These are phyloP conservation scores for Brachionus sp. DNA, from an alignment of 1,140 invertebrate species.

Conservation along the genomic window DNA sequence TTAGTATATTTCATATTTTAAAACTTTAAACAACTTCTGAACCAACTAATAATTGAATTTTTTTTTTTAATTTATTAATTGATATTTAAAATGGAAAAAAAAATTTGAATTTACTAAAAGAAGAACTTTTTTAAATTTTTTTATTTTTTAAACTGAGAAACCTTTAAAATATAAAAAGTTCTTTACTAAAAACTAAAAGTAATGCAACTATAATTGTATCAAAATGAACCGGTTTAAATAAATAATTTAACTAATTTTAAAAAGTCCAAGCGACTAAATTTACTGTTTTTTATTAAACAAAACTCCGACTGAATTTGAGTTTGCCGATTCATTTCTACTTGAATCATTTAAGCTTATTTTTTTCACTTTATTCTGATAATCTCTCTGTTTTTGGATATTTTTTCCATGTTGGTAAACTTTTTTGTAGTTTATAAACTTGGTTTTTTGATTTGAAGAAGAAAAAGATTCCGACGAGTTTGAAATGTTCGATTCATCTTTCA, in stretches of 20 bases:
- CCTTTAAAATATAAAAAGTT: not conserved
- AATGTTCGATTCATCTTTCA: not conserved
- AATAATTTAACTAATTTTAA: not conserved
- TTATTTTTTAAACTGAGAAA: not conserved
- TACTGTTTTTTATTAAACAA: not conserved
- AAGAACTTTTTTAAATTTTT: not conserved
- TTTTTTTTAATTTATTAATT: not conserved
- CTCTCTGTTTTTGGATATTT: not conserved
- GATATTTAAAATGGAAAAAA: too few relatives aligned
- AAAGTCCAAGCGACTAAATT: not conserved
- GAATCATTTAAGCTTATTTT: not conserved
- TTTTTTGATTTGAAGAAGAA: not conserved
- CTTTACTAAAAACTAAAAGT: not conserved
- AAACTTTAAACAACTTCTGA: too few relatives aligned
- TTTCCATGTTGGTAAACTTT: not conserved
- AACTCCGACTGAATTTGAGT: not conserved
- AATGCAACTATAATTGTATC: not conserved
- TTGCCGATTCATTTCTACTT: not conserved
- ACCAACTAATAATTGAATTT: too few relatives aligned
- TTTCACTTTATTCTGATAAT: not conserved
- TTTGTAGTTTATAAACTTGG: not conserved
- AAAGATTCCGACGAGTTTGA: not conserved
- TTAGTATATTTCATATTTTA: too few relatives aligned
- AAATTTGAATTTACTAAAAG: too few relatives aligned
- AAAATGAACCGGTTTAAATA: not conserved